Conservation (phyloP, 64 coral and sea anemone genomes). For the Dendrophyllia cribrosa region DNA sequence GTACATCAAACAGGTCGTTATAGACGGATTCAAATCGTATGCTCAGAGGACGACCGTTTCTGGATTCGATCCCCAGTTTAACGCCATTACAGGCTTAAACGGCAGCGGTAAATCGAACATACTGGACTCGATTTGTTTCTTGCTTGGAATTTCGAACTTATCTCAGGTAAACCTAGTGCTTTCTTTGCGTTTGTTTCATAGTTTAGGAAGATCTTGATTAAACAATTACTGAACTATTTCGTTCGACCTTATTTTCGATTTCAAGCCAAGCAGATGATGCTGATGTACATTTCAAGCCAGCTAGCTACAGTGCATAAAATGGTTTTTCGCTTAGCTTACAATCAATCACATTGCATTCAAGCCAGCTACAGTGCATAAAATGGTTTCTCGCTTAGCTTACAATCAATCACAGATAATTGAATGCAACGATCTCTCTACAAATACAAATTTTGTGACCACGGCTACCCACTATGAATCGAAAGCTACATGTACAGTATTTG, state of each 20-base stretch:
- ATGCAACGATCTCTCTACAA: too few species aligned
- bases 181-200: not conserved
- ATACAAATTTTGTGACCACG: too few species aligned
- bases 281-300: too few species aligned
- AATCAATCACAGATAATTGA: too few species aligned
- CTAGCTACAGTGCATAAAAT: too few species aligned
- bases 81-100: constrained; percentile 97
- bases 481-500: not conserved
- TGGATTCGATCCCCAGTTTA: constrained; percentile 97
- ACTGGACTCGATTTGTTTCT: constrained; percentile 98
- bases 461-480: too few species aligned
- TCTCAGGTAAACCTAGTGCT: constrained; percentile 70
- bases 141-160: constrained; percentile 97
- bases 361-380: too few species aligned
- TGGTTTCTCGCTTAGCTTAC: too few species aligned
- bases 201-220: not conserved
- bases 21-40: constrained; percentile 98
- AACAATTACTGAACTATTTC: too few species aligned
- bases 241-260: not conserved
- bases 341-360: too few species aligned
- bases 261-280: not conserved
- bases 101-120: constrained; percentile 99
- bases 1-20: constrained; percentile 97
- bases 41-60: constrained; percentile 90
- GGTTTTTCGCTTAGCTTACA: too few species aligned